Evolutionary conservation across 2,888 invertebrate genomes (phyloP), one percentile per base, ranked within the genome.

Genomic region (Drosophila prolongata): DNA sequence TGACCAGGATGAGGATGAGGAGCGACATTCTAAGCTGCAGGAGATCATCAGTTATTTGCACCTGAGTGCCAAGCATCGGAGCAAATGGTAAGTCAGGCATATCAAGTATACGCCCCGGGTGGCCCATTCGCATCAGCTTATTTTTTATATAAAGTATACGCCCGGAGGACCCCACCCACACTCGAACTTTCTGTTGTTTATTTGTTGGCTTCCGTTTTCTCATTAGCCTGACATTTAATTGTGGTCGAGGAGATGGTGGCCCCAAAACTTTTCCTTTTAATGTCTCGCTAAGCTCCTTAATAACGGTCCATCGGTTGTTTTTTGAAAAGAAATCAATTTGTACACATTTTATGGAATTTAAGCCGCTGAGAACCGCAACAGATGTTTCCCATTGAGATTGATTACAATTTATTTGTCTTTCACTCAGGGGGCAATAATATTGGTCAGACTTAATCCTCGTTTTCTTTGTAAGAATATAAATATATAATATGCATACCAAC

Each of bases 21-120:
- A 90, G 14, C 78, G 87, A 1, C 79, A 82, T 11, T 75, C 82
- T 0, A 91, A 89, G 75, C 66, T 90, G 13, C 87, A 89, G 77
- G 90, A 91, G 14, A 77, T 91, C 6, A 74, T 87, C 37, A 80
- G 78, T 44, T 91, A 90, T 90, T 75, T 91, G 60, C 87, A 91
- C 58, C 62, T 85, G 50, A 85, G 67, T 71, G 79, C 83, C 53
- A 65, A 57, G n/a, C 77, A 81, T 38, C 81, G 86, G 1, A 80
- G 83, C 40, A 80, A 76, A 43, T 64, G 78, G 91, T 91, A 72
- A 87, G 91, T 37, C 3, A 16, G 6, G 11, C 14, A 3, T 14
- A 53, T 61, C n/a, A 47, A 49, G 49, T 44, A 42, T 58, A 53
- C 38, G 67, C 53, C 24, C 2, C n/a, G n/a, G 43, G 52, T 42